A percentile compares a stretch with the other conserved stretches of the same genome.
These are phyloP conservation scores for Mustela nigripes DNA, from an alignment of 2,113 vertebrate species.

Conservation along the genomic window DNA sequence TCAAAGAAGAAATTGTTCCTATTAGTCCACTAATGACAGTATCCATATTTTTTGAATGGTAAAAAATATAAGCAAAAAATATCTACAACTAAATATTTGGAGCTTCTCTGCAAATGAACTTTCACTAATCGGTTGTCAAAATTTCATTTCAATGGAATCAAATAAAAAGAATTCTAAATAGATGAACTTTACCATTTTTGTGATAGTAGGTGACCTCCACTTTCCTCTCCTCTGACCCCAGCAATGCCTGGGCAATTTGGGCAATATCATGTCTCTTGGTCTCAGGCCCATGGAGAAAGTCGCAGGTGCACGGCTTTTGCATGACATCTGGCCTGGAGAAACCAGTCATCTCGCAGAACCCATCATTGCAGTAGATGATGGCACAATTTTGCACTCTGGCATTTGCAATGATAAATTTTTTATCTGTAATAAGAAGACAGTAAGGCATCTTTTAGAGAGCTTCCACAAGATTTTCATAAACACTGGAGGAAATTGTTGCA, in stretches of 20 bases:
- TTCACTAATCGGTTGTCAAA: conserved; percentile 42
- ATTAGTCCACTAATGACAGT: not conserved
- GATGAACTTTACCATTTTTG: conserved; percentile 95
- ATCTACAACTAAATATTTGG: not conserved
- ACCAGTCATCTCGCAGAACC: conserved; percentile 99
- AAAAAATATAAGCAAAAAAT: not conserved
- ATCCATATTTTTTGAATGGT: not conserved
- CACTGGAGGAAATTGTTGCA: conserved; percentile 71
- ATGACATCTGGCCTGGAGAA: conserved; percentile 99
- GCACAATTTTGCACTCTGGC: conserved; percentile 99
- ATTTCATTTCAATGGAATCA: conserved; percentile 44
- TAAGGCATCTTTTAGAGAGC: conserved; percentile 82
- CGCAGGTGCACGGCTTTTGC: conserved; percentile 98
- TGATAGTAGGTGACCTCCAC: conserved; percentile 98
- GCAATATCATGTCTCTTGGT: conserved; percentile 95
- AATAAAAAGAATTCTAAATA: conserved; percentile 64
- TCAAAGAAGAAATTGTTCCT: conserved; percentile 12
- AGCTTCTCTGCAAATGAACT: not conserved
- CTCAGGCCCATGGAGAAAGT: conserved; percentile 97
- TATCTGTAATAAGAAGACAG: conserved; percentile 91
- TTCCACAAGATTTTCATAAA: conserved; percentile 78
- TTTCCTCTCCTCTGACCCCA: conserved; percentile 97
- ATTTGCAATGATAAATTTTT: conserved; percentile 99
- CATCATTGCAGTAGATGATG: conserved; percentile 99
- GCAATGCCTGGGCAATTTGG: conserved; percentile 95